Conservation (phyloP, 2,113 vertebrate genomes). For the Anthoscopus minutus region DNA sequence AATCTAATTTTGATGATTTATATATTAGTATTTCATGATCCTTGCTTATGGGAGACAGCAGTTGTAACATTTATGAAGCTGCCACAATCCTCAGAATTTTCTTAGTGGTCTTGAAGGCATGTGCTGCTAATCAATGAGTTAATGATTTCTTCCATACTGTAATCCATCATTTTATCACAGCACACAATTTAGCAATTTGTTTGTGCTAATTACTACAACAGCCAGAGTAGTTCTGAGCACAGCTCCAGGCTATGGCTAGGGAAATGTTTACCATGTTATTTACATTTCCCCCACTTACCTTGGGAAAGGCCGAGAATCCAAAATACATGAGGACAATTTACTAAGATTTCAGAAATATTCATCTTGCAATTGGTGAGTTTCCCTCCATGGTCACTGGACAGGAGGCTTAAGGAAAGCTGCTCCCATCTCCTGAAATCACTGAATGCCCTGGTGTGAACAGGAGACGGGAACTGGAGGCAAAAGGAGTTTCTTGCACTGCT, state of each 20-base stretch:
- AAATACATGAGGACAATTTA: not conserved
- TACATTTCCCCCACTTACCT: not conserved
- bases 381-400: accelerated
- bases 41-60: not conserved
- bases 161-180: slow-evolving; percentile 61
- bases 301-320: not conserved
- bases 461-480: not conserved
- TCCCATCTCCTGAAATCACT: not conserved
- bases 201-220: slow-evolving; percentile 54
- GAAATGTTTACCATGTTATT: not conserved
- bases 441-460: not conserved
- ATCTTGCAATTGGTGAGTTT: not conserved
- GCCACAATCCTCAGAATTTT: not conserved
- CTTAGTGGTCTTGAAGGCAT: slow-evolving; percentile 9
- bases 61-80: not conserved
- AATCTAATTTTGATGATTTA: not conserved
- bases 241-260: slow-evolving; percentile 7
- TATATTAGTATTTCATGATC: not conserved
- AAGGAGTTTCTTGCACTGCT: not conserved
- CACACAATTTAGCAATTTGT: slow-evolving; percentile 55
- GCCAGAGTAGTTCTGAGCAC: slow-evolving; percentile 9
- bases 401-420: not conserved
- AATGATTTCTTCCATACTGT: slow-evolving; percentile 35
- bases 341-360: not conserved
- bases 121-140: slow-evolving; percentile 52